Evolutionary conservation across 2,797 vertebrate genomes (phyloP).

Genomic region (Acridotheres tristis): DNA sequence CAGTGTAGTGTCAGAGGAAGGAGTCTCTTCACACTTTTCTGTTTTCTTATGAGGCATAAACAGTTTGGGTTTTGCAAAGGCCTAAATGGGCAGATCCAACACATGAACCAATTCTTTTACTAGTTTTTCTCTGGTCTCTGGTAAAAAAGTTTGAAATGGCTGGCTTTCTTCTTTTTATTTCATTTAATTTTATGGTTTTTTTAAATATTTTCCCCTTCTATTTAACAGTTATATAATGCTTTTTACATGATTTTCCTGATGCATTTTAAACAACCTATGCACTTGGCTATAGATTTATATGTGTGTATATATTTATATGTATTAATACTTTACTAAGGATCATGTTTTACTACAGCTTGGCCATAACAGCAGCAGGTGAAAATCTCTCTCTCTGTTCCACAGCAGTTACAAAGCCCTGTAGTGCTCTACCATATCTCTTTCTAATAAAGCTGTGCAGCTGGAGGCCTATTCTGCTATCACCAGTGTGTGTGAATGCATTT

Average conservation of each 20-base stretch:
- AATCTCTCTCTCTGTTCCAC: not conserved
- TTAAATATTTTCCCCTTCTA: not conserved
- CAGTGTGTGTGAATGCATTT: not conserved
- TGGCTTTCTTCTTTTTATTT: not conserved
- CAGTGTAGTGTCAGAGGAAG: not conserved
- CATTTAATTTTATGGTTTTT: not conserved
- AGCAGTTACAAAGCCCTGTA: not conserved
- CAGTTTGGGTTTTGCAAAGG: not conserved
- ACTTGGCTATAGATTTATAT: not conserved
- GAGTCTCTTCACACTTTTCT: not conserved
- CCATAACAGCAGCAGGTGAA: not conserved
- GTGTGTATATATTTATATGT: not conserved
- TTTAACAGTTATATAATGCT: not conserved
- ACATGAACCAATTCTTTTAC: not conserved
- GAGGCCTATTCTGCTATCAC: not conserved
- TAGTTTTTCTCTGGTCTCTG: not conserved
- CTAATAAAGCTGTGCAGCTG: slow-evolving; percentile 1
- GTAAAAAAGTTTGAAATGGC: not conserved
- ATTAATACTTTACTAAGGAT: not conserved
- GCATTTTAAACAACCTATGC: not conserved
- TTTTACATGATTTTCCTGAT: not conserved
- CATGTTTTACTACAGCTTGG: not conserved
- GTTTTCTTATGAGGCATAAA: not conserved
- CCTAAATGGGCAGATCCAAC: not conserved
- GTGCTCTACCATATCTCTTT: not conserved